phyloP scores from a whole-genome alignment of 1,140 invertebrate species.

The Lordiphosa clarofinis region DNA sequence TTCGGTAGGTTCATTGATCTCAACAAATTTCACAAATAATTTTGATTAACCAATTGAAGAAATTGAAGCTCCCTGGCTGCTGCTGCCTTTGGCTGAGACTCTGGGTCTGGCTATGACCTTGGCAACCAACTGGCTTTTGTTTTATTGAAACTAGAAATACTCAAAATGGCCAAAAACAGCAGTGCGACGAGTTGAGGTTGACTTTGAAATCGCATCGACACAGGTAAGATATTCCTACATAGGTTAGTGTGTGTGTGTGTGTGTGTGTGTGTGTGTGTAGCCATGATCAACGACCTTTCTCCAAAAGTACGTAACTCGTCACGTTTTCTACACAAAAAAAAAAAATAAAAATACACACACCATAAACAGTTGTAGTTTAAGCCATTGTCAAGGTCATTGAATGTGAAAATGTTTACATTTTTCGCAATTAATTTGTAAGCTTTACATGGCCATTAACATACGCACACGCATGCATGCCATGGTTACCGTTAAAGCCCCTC shows the following conservation, averaged over 20 bases:
- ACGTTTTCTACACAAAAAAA: conserved; percentile 33
- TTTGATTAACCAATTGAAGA: no score
- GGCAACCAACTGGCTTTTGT: neutral
- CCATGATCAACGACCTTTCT: conserved; percentile 16
- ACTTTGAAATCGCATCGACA: conserved; percentile 1
- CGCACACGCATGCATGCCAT: conserved; percentile 3
- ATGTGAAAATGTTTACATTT: conserved; percentile 16
- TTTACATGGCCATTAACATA: conserved; percentile 11
- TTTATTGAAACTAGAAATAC: conserved; percentile 14
- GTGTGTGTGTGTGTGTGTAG: conserved; percentile 31
- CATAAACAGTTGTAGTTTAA: conserved; percentile 16
- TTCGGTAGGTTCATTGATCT: no score
- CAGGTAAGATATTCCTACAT: no score
- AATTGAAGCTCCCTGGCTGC: no score
- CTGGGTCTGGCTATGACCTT: conserved; percentile 4
- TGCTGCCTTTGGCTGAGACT: conserved; percentile 1
- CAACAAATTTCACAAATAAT: no score
- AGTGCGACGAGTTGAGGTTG: conserved; percentile 5
- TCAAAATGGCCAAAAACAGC: conserved; percentile 12
- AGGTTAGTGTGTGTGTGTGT: conserved; percentile 3
- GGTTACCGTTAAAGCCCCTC: no score
- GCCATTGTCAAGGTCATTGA: conserved; percentile 13
- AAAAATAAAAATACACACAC: neutral
- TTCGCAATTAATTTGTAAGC: conserved; percentile 11
- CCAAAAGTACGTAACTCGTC: conserved; percentile 59